These are phyloP conservation scores for Machimus atricapillus DNA, from an alignment of 2,888 invertebrate genomes.

Conservation along the genomic window DNA sequence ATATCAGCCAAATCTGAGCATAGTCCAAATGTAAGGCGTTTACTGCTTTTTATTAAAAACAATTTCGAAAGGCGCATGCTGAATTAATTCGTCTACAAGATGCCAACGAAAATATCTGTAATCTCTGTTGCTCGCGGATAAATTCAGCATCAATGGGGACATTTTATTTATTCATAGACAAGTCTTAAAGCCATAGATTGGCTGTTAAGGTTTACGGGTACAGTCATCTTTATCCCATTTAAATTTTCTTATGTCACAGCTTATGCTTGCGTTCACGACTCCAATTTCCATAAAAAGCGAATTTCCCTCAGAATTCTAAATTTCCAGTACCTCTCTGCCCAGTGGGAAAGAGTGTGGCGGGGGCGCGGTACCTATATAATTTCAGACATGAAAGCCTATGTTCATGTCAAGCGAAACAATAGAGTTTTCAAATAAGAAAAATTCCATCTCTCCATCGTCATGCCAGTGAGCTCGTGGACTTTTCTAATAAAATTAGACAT, in stretches of 20 bases:
- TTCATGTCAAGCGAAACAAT: background rate
- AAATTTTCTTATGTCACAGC: background rate
- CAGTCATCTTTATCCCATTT: background rate
- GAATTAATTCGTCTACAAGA: background rate
- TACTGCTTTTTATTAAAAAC: constrained; percentile 6
- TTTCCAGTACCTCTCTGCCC: background rate
- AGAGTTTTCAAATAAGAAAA: background rate
- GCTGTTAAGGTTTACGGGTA: background rate
- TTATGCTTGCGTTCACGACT: background rate
- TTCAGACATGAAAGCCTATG: background rate
- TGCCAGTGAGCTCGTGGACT: background rate
- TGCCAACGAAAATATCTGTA: background rate
- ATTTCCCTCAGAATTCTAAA: background rate
- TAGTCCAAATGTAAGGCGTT: background rate
- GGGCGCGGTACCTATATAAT: background rate
- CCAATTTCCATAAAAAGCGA: constrained; percentile 14
- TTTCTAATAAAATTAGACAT: background rate
- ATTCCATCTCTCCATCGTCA: background rate
- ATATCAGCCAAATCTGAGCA: background rate
- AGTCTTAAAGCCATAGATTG: constrained; percentile 17
- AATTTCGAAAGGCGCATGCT: background rate
- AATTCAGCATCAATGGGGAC: background rate
- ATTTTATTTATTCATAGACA: constrained; percentile 23
- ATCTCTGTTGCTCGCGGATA: background rate
- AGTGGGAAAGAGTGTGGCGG: background rate